phyloP scores from a whole-genome alignment of 1,140 invertebrate species.

The Drosophila pseudoananassae region DNA sequence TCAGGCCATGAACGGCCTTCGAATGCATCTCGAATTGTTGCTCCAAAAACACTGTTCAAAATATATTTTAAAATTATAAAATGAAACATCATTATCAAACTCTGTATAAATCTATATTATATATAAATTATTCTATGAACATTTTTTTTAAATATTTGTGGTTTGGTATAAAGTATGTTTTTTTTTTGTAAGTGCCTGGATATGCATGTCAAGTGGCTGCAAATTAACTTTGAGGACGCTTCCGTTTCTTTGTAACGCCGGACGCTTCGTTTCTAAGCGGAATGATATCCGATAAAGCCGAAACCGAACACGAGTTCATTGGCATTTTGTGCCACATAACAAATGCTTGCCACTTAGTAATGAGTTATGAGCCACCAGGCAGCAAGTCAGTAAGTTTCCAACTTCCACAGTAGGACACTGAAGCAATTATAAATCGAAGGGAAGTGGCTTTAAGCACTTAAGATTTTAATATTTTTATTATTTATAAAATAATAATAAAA shows the following conservation, averaged over 20 bases:
- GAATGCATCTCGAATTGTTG: slow-evolving; percentile 16
- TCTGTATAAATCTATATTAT: background rate
- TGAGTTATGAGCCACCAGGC: slow-evolving; percentile 54
- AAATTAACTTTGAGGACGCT: slow-evolving; percentile 70
- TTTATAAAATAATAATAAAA: background rate
- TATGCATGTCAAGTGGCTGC: slow-evolving; percentile 74
- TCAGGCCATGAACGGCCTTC: slow-evolving; percentile 30
- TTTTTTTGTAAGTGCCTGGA: slow-evolving; percentile 14
- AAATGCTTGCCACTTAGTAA: slow-evolving; percentile 59
- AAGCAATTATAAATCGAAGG: slow-evolving; percentile 24
- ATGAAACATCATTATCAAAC: background rate
- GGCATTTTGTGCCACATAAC: slow-evolving; percentile 76
- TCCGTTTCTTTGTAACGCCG: slow-evolving; percentile 60
- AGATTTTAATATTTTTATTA: background rate
- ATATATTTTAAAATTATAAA: background rate
- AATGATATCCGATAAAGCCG: slow-evolving; percentile 27
- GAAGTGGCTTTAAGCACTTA: background rate
- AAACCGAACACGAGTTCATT: slow-evolving; percentile 58
- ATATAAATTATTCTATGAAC: too few relatives aligned
- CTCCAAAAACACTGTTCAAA: background rate
- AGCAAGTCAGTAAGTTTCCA: slow-evolving; percentile 22
- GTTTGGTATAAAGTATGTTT: too few relatives aligned
- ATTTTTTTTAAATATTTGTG: too few relatives aligned
- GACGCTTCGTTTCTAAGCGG: slow-evolving; percentile 43
- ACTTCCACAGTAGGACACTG: slow-evolving; percentile 34